Base-by-base conservation (phyloP, 2,113 vertebrate genomes). In the Brachypteracias leptosomus region DNA sequence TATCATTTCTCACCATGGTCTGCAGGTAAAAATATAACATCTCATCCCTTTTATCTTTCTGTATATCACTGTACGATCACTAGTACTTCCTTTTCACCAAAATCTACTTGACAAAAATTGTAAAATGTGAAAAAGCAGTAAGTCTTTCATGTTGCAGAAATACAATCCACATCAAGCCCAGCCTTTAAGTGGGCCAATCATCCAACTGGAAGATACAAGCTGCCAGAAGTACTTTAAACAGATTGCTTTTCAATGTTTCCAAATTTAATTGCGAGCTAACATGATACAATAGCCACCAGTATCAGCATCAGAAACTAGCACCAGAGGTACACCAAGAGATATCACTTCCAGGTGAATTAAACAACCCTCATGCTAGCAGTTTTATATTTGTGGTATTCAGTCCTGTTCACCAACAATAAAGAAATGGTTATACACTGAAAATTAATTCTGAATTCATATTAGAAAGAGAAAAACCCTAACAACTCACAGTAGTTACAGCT, bases 1-100 rank as follows among this genome's bases (percentile, higher is more conserved):
- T 68, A 84, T 97, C 87, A 89, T 79, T 92, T 93, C 86, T 95
- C 90, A 94, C 58, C 40, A 49, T 24, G 63, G 24, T 89, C 57
- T 72, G 38, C 38, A 90, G 61, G 55, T 85, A 80, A 65, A 97
- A 95, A 95, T 90, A 86, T 66, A 93, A 95, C n/a, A 72, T 25
- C 73, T 72, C 52, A 63, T 59, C 19, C 74, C 71, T 82, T 95
- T 95, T 80, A 77, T 93, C 58, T 51, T 94, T 68, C 91, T 76
- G 17, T 91, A 95, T 96, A 93, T 97, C 91, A 94, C 49, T 36
- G 40, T 58, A 63, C 51, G 86, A 74, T 87, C 88, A 92, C 42
- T 55, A 86, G 49, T 46, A 75, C 66, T 78, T 89, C 62, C 75
- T 90, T 89, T 84, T 86, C 73, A 83, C 73, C 62, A 93, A 95